Percentiles rank a stretch among this genome's conserved stretches.
Evolutionary conservation across 2,113 vertebrate genomes (phyloP).

Genomic region (Gulo gulo): DNA sequence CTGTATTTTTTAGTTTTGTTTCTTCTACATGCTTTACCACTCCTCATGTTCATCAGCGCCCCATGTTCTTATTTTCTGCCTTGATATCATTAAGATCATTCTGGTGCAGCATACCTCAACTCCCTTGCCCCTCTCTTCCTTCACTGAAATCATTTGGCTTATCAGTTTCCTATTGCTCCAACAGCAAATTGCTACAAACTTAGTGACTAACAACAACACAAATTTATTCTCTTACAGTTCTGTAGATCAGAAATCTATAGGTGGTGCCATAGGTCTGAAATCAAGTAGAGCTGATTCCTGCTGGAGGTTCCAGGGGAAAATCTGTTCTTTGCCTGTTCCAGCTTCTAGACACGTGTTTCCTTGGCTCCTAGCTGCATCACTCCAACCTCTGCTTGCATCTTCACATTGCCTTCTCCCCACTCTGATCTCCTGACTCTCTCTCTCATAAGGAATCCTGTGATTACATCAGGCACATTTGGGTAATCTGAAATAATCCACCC

Average conservation of each 20-base stretch:
- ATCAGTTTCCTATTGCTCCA: neutral
- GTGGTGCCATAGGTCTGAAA: neutral
- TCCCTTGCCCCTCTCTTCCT: neutral
- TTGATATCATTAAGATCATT: neutral
- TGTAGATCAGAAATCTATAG: neutral
- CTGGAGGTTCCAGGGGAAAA: neutral
- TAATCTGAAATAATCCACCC: neutral
- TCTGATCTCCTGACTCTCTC: neutral
- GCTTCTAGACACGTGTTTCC: neutral
- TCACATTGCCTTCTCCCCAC: neutral
- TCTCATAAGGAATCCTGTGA: neutral
- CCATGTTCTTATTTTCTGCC: neutral
- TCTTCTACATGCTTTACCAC: neutral
- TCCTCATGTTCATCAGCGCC: neutral
- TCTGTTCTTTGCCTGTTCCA: neutral
- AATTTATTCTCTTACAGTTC: neutral
- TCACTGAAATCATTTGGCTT: neutral
- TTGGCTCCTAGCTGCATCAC: neutral
- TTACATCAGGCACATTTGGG: neutral
- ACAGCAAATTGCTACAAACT: neutral
- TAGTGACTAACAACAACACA: neutral
- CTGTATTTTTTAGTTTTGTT: neutral
- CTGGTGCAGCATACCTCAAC: neutral
- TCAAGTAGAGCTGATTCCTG: neutral
- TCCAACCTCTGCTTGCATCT: neutral